Evolutionary conservation across 1,140 invertebrate species (phyloP).

Genomic region (Andricus grossulariae): DNA sequence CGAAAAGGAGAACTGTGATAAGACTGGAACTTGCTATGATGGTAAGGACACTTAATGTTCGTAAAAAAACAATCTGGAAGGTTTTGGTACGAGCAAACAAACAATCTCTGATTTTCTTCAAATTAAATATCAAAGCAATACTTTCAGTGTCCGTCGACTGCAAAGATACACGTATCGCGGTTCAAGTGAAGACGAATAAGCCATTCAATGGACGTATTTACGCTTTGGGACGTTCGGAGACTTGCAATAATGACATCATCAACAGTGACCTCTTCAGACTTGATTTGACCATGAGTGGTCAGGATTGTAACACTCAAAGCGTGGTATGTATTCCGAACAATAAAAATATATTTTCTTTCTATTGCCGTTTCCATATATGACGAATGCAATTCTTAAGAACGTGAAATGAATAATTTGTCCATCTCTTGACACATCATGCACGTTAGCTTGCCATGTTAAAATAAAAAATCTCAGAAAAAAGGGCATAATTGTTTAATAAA

Average conservation of each 20-base stretch:
- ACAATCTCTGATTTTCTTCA: conserved; percentile 16
- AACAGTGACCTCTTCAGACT: conserved; percentile 94
- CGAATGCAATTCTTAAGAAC: no score
- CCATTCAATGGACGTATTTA: conserved; percentile 97
- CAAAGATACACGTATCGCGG: conserved; percentile 94
- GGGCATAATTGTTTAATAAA: no score
- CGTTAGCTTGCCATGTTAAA: no score
- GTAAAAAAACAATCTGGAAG: not conserved
- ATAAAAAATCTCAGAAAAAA: no score
- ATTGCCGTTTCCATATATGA: no score
- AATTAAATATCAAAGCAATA: conserved; percentile 30
- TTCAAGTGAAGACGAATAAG: conserved; percentile 93
- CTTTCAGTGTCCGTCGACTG: conserved; percentile 92
- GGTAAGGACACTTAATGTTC: conserved; percentile 78
- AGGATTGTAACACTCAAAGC: conserved; percentile 95
- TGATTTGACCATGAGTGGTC: conserved; percentile 93
- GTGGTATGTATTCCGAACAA: conserved; percentile 80
- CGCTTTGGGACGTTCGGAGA: conserved; percentile 93
- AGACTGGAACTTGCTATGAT: conserved; percentile 95
- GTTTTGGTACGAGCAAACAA: conserved; percentile 21
- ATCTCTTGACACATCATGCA: no score
- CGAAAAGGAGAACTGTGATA: conserved; percentile 92
- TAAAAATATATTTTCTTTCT: not conserved
- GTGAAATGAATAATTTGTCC: no score
- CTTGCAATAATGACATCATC: conserved; percentile 94